phyloP scores from a whole-genome alignment of 2,113 vertebrate genomes.

The Glaucomys volans region DNA sequence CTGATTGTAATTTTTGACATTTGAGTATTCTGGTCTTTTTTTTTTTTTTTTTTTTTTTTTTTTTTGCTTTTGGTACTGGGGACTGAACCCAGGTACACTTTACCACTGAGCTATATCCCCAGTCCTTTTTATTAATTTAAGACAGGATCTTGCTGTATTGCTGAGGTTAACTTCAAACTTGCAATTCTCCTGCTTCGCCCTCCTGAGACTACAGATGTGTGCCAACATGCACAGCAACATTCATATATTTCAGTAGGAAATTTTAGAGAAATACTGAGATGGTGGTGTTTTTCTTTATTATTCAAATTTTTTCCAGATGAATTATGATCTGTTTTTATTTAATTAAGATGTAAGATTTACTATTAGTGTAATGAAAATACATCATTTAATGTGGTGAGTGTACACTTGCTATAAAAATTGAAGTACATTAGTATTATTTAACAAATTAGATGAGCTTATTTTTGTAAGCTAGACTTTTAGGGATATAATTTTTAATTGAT shows the following conservation, averaged over 20 bases:
- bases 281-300: background rate
- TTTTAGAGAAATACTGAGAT: slow-evolving; percentile 14
- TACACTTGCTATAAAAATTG: background rate
- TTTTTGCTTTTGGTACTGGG: no score
- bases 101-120: no score
- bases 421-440: background rate
- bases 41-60: no score
- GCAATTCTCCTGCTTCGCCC: no score
- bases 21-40: background rate
- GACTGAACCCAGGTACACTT: no score
- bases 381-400: background rate
- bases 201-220: no score
- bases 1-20: background rate
- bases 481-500: slow-evolving; percentile 14
- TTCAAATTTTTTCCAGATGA: background rate
- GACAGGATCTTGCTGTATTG: no score
- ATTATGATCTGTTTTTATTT: slow-evolving; percentile 20
- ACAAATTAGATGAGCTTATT: background rate
- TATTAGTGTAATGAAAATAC: background rate
- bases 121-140: no score
- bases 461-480: background rate
- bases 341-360: slow-evolving; percentile 8
- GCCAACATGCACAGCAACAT: background rate
- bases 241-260: background rate
- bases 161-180: no score